A percentile compares a stretch with the other conserved stretches of the same genome.
Evolutionary conservation across 2,113 vertebrate species (phyloP).

Genomic region (Alectura lathami): DNA sequence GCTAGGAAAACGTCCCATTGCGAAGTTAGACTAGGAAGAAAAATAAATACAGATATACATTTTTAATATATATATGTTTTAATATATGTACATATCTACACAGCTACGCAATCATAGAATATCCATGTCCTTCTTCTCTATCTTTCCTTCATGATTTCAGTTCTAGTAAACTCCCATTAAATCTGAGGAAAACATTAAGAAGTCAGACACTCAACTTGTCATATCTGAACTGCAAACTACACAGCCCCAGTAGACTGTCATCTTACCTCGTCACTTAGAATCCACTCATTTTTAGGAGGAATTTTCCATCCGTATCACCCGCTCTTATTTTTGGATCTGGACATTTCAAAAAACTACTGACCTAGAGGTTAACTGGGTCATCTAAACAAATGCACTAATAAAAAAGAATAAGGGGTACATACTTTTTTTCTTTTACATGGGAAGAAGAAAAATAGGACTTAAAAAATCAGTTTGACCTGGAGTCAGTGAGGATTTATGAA

Average conservation of each 20-base stretch:
- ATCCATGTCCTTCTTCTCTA: background rate
- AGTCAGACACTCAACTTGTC: background rate
- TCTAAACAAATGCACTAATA: background rate
- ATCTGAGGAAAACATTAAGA: background rate
- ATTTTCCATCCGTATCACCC: background rate
- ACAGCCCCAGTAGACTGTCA: background rate
- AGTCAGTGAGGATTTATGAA: background rate
- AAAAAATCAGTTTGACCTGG: background rate
- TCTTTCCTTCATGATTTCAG: background rate
- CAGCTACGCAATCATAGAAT: background rate
- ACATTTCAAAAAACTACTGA: background rate
- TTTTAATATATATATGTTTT: background rate
- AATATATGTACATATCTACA: background rate
- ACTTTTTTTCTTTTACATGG: background rate
- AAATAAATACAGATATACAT: constrained; percentile 29
- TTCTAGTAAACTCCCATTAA: background rate
- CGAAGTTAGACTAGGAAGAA: constrained; percentile 92
- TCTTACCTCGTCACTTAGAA: background rate
- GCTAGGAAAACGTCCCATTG: constrained; percentile 97
- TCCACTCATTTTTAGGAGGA: background rate
- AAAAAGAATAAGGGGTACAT: background rate
- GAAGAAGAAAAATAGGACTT: background rate
- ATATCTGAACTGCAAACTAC: background rate
- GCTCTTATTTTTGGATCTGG: background rate
- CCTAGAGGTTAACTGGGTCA: background rate